A percentile compares a stretch with the other conserved stretches of the same genome.
Conservation (phyloP, 2,797 vertebrate genomes). For the Morelia viridis region DNA sequence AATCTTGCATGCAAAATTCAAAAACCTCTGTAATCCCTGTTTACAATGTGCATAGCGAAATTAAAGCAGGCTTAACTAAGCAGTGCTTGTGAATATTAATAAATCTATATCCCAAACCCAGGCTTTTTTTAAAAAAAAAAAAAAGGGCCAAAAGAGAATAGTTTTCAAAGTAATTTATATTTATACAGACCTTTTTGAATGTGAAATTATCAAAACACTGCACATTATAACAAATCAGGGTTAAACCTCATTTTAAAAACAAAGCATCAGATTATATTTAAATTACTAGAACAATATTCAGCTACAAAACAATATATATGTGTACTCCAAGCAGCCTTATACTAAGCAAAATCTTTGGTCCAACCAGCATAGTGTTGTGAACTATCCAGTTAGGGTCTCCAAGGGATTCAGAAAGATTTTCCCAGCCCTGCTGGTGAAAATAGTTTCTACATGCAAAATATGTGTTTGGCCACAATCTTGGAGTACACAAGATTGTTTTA, state of each 20-base stretch:
- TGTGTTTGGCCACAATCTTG: neutral
- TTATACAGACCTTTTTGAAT: constrained; percentile 70
- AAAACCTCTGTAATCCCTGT: constrained; percentile 75
- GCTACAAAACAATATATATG: neutral
- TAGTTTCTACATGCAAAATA: neutral
- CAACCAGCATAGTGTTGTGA: neutral
- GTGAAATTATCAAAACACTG: constrained; percentile 52
- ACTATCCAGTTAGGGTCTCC: neutral
- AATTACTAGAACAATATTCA: constrained; percentile 1
- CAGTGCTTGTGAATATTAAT: constrained; percentile 77
- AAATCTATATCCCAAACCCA: constrained; percentile 72
- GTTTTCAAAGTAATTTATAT: constrained; percentile 75
- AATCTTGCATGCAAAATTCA: constrained; percentile 72
- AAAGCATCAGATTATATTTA: neutral
- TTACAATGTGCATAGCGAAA: constrained; percentile 77
- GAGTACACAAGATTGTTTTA: neutral
- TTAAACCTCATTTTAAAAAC: constrained; percentile 31
- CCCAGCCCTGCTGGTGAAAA: neutral
- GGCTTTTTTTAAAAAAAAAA: constrained; percentile 62
- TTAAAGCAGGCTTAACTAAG: constrained; percentile 78
- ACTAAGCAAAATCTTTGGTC: neutral
- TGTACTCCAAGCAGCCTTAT: neutral
- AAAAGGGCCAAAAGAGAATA: constrained; percentile 65
- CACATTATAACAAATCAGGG: constrained; percentile 47
- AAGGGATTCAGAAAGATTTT: neutral